These are phyloP conservation scores for Psammodynastes pulverulentus DNA, from an alignment of 2,113 vertebrate genomes.

Conservation along the genomic window DNA sequence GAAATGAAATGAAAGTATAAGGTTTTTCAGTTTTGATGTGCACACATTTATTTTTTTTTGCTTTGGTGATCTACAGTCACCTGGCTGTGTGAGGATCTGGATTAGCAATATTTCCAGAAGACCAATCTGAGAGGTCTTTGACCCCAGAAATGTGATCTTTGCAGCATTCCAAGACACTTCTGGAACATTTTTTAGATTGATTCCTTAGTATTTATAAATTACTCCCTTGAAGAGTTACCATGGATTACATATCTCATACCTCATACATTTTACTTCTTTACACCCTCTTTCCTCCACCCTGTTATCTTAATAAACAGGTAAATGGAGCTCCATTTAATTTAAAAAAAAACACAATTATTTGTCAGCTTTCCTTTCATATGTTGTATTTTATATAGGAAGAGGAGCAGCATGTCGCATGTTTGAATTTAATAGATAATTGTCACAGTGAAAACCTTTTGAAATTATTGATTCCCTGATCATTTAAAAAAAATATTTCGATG, in stretches of 20 bases:
- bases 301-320: background rate
- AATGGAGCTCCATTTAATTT: background rate
- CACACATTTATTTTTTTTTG: slow-evolving; percentile 20
- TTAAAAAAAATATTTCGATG: background rate
- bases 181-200: background rate
- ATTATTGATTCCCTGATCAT: background rate
- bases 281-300: background rate
- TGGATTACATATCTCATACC: background rate
- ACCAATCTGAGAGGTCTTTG: background rate
- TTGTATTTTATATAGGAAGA: background rate
- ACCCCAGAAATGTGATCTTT: background rate
- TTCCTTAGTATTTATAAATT: background rate
- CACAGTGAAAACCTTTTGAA: background rate
- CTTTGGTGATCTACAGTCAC: background rate
- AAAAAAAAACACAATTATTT: background rate
- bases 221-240: background rate
- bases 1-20: background rate
- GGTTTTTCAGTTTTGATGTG: slow-evolving; percentile 18
- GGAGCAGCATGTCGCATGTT: background rate
- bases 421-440: background rate
- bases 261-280: background rate
- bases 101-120: background rate
- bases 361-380: background rate
- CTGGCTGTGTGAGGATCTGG: background rate
- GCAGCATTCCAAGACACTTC: background rate